Evolutionary conservation across 2,888 invertebrate species (phyloP), one percentile per base, ranked within the genome.

Genomic region (Pseudococcus jackbeardsleyi): DNA sequence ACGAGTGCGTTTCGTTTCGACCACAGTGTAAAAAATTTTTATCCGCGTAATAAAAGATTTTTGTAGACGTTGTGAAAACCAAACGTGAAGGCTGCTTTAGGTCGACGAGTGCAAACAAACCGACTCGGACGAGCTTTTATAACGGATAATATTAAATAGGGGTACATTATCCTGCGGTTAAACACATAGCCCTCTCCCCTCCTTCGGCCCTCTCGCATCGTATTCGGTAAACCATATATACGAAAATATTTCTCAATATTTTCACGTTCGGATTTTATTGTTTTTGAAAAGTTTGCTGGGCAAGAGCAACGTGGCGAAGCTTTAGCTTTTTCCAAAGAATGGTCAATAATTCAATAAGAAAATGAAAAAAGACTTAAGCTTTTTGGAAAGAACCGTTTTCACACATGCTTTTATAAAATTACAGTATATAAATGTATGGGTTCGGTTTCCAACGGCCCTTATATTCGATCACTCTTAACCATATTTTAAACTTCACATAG

Each of bases 181-280:
- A 68, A 68, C 22, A 68, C 15, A 4, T n/a, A 54, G 9, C 68
- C 19, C 68, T 68, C 26, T 42, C 8, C 42, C 42, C 42, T 42
- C 5, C 39, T 9, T 8, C 9, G 3, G 9, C 9, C 42, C 42
- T 33, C 26, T 33, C 26, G 26, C 26, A 33, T 33, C 42, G 9
- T 42, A 26, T 12, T 26, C 22, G 19, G 26, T 33, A 33, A 68
- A 12, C 22, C 42, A 42, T 42, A 42, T 26, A n/a, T 26, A 26
- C 22, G 68, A 68, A 68, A 68, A 68, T 68, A 68, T 68, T 68
- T 68, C 68, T 68, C 68, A 68, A 68, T 68, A 68, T 68, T 68
- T 68, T 68, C 68, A 68, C 68, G 68, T 68, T 68, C 68, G 68
- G 26, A 26, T 68, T 26, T 68, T 68, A 68, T 68, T 68, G 68